phyloP scores from a whole-genome alignment of 2,797 vertebrate species.

The Pseudotriccus pelzelni region DNA sequence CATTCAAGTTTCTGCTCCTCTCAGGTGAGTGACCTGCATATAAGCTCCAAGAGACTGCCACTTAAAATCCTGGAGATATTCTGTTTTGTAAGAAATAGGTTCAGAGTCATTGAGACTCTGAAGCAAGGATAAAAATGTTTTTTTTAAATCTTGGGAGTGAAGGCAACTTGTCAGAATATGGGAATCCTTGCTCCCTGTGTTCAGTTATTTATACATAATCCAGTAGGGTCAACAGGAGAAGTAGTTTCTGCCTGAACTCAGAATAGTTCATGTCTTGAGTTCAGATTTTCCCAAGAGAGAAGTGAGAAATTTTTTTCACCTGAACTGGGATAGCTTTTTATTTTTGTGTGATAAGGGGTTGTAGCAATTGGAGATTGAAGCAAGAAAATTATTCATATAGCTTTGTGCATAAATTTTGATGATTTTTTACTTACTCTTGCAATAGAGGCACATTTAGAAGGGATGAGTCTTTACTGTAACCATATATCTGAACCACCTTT shows the following conservation, averaged over 20 bases:
- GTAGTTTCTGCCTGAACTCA: neutral
- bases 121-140: neutral
- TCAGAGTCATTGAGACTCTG: neutral
- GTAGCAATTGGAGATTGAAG: neutral
- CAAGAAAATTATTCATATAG: neutral
- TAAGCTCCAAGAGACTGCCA: neutral
- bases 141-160: neutral
- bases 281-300: neutral
- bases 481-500: slow-evolving; percentile 11
- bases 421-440: slow-evolving; percentile 52
- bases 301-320: neutral
- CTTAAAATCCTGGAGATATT: neutral
- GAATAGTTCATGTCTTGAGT: neutral
- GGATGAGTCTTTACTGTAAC: slow-evolving; percentile 19
- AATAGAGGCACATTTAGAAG: neutral
- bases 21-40: neutral
- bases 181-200: neutral
- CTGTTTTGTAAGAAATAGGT: neutral
- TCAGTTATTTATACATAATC: neutral
- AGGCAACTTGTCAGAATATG: neutral
- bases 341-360: neutral
- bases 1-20: neutral
- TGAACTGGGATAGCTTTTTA: neutral
- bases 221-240: neutral
- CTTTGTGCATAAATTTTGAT: slow-evolving; percentile 59